Evolutionary conservation across 92 coral and sea anemone genomes (phyloP).

Genomic region (Porites rus): DNA sequence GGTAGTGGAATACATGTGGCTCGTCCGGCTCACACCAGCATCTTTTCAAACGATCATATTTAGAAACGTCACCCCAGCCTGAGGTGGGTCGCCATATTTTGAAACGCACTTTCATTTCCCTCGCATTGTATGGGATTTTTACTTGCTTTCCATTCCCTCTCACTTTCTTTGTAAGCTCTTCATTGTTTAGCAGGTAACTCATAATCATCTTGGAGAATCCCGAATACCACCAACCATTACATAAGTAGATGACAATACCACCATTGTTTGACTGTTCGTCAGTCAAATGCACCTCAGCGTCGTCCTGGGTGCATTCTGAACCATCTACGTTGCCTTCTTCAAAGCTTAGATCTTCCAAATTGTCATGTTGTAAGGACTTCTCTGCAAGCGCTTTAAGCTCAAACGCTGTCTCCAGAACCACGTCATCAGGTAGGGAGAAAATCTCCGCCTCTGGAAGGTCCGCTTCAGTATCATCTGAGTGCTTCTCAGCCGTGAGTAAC

Average conservation of each 20-base stretch:
- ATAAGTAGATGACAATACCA: conserved; percentile 38
- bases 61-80: conserved; percentile 64
- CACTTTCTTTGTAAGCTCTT: conserved; percentile 21
- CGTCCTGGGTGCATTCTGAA: neutral
- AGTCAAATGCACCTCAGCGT: neutral
- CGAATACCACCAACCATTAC: conserved; percentile 34
- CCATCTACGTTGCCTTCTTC: neutral
- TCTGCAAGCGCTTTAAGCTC: neutral
- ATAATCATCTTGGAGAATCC: conserved; percentile 58
- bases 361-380: conserved; percentile 29
- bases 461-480: neutral
- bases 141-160: conserved; percentile 40
- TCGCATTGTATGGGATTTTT: conserved; percentile 50
- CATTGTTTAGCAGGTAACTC: conserved; percentile 4
- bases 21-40: conserved; percentile 50
- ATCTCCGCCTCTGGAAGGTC: conserved; percentile 1
- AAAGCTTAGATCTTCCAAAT: neutral
- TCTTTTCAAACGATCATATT: conserved; percentile 62
- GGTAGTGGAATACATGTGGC: conserved; percentile 62
- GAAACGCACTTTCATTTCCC: conserved; percentile 42
- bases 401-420: no score
- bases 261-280: neutral
- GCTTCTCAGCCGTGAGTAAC: conserved; percentile 34
- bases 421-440: no score
- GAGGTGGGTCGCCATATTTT: conserved; percentile 31